Evolutionary conservation across 1,140 invertebrate genomes (phyloP).

Genomic region (Octopus bimaculoides): DNA sequence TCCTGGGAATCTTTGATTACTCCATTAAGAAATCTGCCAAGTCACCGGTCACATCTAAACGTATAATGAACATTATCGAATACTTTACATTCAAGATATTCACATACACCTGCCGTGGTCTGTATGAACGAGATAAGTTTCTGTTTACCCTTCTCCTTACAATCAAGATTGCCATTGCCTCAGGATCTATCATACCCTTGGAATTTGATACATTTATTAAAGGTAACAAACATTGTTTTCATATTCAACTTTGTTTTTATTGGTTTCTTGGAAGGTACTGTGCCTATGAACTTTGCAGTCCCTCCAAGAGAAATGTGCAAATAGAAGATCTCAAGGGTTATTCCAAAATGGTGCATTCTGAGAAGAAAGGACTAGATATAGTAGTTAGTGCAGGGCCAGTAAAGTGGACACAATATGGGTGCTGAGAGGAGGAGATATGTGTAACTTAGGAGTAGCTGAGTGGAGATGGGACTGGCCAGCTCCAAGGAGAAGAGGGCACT

Average conservation of each 20-base stretch:
- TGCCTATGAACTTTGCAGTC: background rate
- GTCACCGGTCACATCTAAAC: constrained; percentile 70
- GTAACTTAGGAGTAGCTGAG: too few species aligned
- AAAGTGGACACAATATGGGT: too few species aligned
- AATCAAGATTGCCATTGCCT: constrained; percentile 84
- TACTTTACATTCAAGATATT: constrained; percentile 90
- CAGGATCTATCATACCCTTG: constrained; percentile 74
- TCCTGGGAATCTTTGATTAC: constrained; percentile 88
- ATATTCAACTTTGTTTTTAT: background rate
- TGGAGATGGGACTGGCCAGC: too few species aligned
- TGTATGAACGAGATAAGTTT: constrained; percentile 90
- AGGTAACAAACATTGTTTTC: constrained; percentile 56
- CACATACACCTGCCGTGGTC: constrained; percentile 83
- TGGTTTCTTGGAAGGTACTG: background rate
- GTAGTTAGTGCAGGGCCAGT: too few species aligned
- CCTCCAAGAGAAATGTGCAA: too few species aligned
- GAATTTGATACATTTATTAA: constrained; percentile 96
- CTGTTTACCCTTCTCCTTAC: constrained; percentile 90
- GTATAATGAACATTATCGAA: constrained; percentile 85
- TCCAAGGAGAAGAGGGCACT: too few species aligned
- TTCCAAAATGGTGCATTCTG: too few species aligned
- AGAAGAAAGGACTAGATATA: too few species aligned
- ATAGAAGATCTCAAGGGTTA: too few species aligned
- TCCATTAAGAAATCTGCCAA: constrained; percentile 64
- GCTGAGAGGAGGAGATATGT: too few species aligned